phyloP scores from a whole-genome alignment of 2,888 invertebrate genomes.

The Shargacucullia verbasci region DNA sequence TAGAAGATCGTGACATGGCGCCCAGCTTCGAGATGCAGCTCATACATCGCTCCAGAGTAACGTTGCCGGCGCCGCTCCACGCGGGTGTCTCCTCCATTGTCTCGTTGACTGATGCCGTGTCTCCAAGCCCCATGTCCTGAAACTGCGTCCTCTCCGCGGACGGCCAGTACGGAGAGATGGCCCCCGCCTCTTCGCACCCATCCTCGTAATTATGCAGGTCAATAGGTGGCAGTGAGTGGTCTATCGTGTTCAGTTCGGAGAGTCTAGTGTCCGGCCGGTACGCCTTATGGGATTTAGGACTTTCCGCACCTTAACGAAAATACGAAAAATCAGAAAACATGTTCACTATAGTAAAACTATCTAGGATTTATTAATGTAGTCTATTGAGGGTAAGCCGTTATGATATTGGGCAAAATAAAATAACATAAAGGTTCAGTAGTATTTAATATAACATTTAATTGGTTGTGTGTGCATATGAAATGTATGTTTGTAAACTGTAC shows the following conservation, averaged over 20 bases:
- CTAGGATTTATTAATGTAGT: too few species aligned
- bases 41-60: constrained; percentile 90
- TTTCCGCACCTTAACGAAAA: constrained; percentile 64
- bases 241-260: constrained; percentile 85
- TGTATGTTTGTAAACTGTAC: too few species aligned
- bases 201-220: constrained; percentile 77
- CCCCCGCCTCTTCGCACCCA: constrained; percentile 77
- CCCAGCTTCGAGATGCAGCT: constrained; percentile 95
- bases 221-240: constrained; percentile 79
- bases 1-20: constrained; percentile 91
- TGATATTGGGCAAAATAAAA: too few species aligned
- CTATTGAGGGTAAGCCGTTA: not conserved
- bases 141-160: constrained; percentile 87
- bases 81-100: constrained; percentile 67
- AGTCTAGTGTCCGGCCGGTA: constrained; percentile 86
- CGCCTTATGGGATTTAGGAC: constrained; percentile 72
- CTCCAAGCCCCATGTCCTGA: constrained; percentile 82
- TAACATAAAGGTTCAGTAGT: too few species aligned
- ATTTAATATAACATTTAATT: too few species aligned
- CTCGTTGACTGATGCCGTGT: constrained; percentile 76
- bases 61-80: constrained; percentile 79
- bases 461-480: too few species aligned
- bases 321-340: not conserved
- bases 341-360: too few species aligned
- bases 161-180: constrained; percentile 91